Evolutionary conservation across 2,888 invertebrate species (phyloP).

Genomic region (Yponomeuta sedellus): DNA sequence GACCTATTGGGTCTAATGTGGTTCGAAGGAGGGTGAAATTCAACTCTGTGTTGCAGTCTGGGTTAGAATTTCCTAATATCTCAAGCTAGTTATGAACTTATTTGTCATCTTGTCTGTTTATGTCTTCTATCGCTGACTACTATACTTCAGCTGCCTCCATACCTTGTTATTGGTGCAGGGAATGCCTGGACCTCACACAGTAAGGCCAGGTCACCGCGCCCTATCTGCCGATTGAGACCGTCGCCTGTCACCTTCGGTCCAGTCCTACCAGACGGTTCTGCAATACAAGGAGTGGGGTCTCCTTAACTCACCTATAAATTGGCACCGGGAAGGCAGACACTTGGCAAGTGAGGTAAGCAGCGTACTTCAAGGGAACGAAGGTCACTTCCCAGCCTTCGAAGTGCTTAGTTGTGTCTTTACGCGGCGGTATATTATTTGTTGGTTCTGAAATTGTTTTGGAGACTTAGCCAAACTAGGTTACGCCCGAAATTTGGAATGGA

Average conservation of each 20-base stretch:
- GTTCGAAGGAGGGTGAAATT: no score
- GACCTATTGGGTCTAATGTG: background rate
- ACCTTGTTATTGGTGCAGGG: slow-evolving; percentile 88
- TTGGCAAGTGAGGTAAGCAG: slow-evolving; percentile 80
- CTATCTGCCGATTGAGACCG: slow-evolving; percentile 76
- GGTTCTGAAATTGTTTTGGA: slow-evolving; percentile 55
- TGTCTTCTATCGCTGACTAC: no score
- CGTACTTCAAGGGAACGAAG: slow-evolving; percentile 62
- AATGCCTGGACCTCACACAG: slow-evolving; percentile 88
- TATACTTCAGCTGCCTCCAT: slow-evolving; percentile 35
- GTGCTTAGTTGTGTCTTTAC: slow-evolving; percentile 74
- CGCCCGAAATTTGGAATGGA: background rate
- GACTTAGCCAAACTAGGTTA: slow-evolving; percentile 17
- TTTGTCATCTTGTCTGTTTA: no score
- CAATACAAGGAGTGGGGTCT: slow-evolving; percentile 42
- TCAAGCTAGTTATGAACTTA: no score
- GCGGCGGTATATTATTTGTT: slow-evolving; percentile 79
- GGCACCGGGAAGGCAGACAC: slow-evolving; percentile 83
- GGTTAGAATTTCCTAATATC: no score
- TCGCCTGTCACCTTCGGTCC: slow-evolving; percentile 80
- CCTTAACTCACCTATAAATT: slow-evolving; percentile 79
- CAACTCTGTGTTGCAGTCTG: no score
- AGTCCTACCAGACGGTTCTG: slow-evolving; percentile 84
- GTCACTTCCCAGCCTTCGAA: slow-evolving; percentile 81
- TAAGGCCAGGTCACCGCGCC: slow-evolving; percentile 73